Conservation (phyloP, 2,797 vertebrate genomes). For the Gadopsis marmoratus region DNA sequence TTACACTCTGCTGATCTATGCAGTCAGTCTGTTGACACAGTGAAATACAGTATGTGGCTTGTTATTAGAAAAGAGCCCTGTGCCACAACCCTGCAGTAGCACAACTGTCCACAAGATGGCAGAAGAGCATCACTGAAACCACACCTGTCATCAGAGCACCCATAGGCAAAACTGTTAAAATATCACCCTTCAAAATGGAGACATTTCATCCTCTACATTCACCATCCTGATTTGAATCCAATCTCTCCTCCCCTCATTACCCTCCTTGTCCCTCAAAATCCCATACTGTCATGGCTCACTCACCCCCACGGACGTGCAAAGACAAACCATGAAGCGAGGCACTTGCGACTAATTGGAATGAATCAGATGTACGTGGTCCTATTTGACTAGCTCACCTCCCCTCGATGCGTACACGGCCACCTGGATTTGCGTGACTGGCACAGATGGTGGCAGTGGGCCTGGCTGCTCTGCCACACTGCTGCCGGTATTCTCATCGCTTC, state of each 20-base stretch:
- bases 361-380: constrained; percentile 44
- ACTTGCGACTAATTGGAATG: constrained; percentile 62
- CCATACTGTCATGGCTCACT: constrained; percentile 55
- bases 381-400: constrained; percentile 47
- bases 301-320: constrained; percentile 47
- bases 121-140: constrained; percentile 54
- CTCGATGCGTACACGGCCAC: constrained; percentile 34
- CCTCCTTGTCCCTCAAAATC: constrained; percentile 64
- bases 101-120: constrained; percentile 70
- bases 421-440: constrained; percentile 61
- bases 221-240: constrained; percentile 68
- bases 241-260: constrained; percentile 71
- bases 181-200: constrained; percentile 62
- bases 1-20: constrained; percentile 19
- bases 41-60: neutral
- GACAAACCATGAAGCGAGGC: constrained; percentile 35
- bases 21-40: constrained; percentile 16
- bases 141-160: neutral
- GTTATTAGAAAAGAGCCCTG: neutral
- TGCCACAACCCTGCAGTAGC: constrained; percentile 11
- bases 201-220: constrained; percentile 59
- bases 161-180: constrained; percentile 44
- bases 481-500: constrained; percentile 23
- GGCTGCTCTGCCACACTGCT: constrained; percentile 55
- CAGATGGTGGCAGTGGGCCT: constrained; percentile 74